phyloP scores from a whole-genome alignment of 2,888 invertebrate genomes.

The Orthosia gothica region DNA sequence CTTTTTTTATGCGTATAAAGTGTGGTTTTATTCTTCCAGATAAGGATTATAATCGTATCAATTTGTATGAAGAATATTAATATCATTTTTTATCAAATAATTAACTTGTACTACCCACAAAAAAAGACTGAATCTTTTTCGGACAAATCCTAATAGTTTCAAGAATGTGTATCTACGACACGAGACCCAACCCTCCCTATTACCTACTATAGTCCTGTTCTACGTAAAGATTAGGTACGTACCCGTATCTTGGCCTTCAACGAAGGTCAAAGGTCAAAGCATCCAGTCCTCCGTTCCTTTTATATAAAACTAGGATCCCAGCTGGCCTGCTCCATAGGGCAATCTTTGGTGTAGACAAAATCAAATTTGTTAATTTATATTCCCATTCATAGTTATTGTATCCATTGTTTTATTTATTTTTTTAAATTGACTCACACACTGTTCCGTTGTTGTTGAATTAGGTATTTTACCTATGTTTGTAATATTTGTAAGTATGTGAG shows the following conservation, averaged over 20 bases:
- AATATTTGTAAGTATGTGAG: no score
- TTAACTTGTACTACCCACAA: not conserved
- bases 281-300: conserved; percentile 38
- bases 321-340: no score
- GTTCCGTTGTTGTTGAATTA: no score
- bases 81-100: not conserved
- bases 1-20: not conserved
- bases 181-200: conserved; percentile 53
- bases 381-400: no score
- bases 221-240: conserved; percentile 56
- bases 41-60: not conserved
- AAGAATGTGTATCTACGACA: conserved; percentile 44
- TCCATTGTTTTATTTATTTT: no score
- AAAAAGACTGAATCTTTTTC: conserved; percentile 28
- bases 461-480: no score
- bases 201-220: conserved; percentile 42
- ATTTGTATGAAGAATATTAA: not conserved
- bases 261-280: conserved; percentile 57
- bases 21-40: not conserved
- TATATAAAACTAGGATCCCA: conserved; percentile 29
- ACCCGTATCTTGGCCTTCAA: conserved; percentile 47
- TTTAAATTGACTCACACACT: no score
- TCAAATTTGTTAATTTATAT: no score
- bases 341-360: no score
- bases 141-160: conserved; percentile 49